Conservation (phyloP, 2,797 vertebrate species). For the Rhinella marina region DNA sequence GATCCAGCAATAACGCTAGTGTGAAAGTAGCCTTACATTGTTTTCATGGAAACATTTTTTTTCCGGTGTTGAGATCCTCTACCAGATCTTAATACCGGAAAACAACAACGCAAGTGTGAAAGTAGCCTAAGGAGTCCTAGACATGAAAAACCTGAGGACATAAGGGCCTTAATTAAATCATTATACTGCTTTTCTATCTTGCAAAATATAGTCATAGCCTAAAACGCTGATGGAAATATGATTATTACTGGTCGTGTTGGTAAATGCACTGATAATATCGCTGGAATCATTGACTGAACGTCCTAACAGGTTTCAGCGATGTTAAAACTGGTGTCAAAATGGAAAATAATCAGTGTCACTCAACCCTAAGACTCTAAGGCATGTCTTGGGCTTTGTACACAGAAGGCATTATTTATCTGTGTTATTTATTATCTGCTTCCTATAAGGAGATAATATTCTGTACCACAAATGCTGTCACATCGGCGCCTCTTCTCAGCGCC, state of each 20-base stretch:
- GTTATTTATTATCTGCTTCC: background rate
- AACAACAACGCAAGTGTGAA: too few relatives aligned
- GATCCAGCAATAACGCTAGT: too few relatives aligned
- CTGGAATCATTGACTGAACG: background rate
- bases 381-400: background rate
- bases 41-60: too few relatives aligned
- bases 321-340: background rate
- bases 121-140: background rate
- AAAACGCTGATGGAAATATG: background rate
- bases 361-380: background rate
- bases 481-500: background rate
- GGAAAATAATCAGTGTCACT: slow-evolving; percentile 15
- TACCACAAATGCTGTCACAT: background rate
- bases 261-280: background rate
- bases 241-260: background rate
- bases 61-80: too few relatives aligned
- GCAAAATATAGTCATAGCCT: background rate
- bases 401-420: background rate
- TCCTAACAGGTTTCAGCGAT: background rate
- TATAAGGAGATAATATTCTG: background rate
- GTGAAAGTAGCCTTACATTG: too few relatives aligned
- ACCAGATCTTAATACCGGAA: too few relatives aligned
- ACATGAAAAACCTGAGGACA: too few relatives aligned
- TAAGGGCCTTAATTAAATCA: background rate
- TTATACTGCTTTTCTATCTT: background rate